Percentiles rank a stretch among this genome's conserved stretches.
Conservation (phyloP, 2,797 vertebrate genomes). For the Lagocephalus sceleratus region DNA sequence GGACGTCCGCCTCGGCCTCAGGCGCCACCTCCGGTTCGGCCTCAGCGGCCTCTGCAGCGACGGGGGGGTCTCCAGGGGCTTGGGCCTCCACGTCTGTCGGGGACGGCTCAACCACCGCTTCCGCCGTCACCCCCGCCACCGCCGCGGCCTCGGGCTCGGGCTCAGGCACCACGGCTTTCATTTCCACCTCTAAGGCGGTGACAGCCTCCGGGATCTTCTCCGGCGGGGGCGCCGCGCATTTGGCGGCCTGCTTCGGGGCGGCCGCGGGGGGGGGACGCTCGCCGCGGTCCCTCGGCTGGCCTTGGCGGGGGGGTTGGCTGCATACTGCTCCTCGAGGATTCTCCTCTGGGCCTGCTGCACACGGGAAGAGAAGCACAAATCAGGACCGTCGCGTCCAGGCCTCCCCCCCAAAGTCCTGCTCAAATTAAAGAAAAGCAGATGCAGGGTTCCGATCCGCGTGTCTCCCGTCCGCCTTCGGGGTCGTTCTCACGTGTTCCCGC, state of each 20-base stretch:
- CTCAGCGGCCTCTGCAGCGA: conserved; percentile 14
- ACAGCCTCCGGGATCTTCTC: conserved; percentile 27
- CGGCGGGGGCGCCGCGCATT: conserved; percentile 18
- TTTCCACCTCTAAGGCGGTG: conserved; percentile 21
- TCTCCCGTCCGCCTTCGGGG: too few relatives aligned
- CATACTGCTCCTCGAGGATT: conserved; percentile 65
- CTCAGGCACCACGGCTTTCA: conserved; percentile 27
- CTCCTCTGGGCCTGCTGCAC: conserved; percentile 66
- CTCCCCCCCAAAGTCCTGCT: not conserved
- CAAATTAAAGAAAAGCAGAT: not conserved
- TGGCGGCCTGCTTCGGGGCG: conserved; percentile 29
- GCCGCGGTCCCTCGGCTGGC: conserved; percentile 50
- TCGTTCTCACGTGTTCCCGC: too few relatives aligned
- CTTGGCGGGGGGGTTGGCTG: conserved; percentile 44
- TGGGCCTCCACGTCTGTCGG: conserved; percentile 33
- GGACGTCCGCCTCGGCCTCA: conserved; percentile 15
- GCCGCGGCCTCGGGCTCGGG: conserved; percentile 14
- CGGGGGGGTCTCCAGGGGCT: conserved; percentile 3
- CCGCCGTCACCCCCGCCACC: conserved; percentile 9
- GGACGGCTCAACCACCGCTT: conserved; percentile 20
- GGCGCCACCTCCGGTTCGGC: too few relatives aligned
- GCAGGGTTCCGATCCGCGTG: too few relatives aligned
- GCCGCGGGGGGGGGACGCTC: conserved; percentile 48
- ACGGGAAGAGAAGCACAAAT: not conserved
- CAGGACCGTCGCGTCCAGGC: not conserved